phyloP scores from a whole-genome alignment of 1,140 invertebrate species.

The Drepana arcuata region DNA sequence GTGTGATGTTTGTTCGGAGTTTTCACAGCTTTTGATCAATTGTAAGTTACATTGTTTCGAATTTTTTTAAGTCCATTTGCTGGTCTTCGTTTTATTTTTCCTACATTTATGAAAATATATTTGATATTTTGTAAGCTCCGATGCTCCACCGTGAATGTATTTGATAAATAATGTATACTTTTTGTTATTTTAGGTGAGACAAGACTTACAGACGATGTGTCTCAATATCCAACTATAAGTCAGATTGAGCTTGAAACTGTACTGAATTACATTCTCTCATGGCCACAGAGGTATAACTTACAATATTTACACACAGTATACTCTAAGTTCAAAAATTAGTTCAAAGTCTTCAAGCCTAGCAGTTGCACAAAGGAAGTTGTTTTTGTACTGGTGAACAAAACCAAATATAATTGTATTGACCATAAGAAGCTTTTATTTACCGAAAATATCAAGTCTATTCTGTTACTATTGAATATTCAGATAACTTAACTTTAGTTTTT shows the following conservation, averaged over 20 bases:
- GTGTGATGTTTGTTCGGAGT: conserved; percentile 87
- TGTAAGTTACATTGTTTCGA: conserved; percentile 77
- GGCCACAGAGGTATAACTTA: conserved; percentile 81
- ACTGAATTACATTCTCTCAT: conserved; percentile 78
- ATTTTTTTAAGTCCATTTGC: conserved; percentile 38
- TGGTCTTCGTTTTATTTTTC: conserved; percentile 14
- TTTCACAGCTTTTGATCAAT: conserved; percentile 82
- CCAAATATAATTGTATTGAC: too few relatives aligned
- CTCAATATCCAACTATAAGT: conserved; percentile 74
- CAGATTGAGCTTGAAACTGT: conserved; percentile 79
- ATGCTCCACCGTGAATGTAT: not conserved
- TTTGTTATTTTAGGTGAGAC: conserved; percentile 73
- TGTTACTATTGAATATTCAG: too few relatives aligned
- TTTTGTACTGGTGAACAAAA: too few relatives aligned
- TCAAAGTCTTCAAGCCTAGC: too few relatives aligned
- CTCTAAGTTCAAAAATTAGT: too few relatives aligned
- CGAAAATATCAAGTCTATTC: not conserved
- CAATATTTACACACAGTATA: too few relatives aligned
- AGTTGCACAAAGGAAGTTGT: too few relatives aligned
- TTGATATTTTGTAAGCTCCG: too few relatives aligned
- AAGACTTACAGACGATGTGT: conserved; percentile 74
- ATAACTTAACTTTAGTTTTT: too few relatives aligned
- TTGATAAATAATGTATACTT: conserved; percentile 1
- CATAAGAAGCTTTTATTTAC: not conserved
- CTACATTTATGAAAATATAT: too few relatives aligned